phyloP scores from a whole-genome alignment of 2,888 invertebrate species.

The Macrophya alboannulata region DNA sequence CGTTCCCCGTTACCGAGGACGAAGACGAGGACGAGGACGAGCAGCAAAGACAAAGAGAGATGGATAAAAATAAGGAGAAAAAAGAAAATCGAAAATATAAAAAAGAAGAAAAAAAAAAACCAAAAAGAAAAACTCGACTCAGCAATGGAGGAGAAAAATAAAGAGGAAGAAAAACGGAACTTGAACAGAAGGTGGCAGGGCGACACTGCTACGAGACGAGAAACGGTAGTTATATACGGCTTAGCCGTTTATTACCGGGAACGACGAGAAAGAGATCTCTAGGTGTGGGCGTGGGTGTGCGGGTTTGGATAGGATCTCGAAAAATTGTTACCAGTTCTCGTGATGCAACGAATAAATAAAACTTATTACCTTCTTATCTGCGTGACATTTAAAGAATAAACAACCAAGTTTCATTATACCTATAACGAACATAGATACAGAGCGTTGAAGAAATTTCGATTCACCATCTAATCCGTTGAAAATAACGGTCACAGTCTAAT shows the following conservation, averaged over 20 bases:
- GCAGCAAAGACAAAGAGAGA: not conserved
- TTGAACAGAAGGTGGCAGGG: constrained; percentile 30
- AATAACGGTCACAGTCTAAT: not conserved
- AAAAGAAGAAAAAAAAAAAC: no score
- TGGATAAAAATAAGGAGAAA: no score
- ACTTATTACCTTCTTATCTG: not conserved
- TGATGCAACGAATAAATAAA: not conserved
- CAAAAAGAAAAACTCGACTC: constrained; percentile 5
- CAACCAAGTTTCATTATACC: no score
- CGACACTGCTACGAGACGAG: constrained; percentile 28
- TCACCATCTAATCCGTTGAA: not conserved
- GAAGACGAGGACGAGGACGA: constrained; percentile 14
- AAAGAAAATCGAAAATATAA: no score
- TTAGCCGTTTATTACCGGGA: constrained; percentile 63
- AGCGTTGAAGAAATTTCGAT: no score
- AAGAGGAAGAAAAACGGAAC: constrained; percentile 51
- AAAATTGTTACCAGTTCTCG: constrained; percentile 61
- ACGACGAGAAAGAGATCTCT: not conserved
- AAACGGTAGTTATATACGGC: constrained; percentile 61
- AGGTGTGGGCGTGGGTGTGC: not conserved
- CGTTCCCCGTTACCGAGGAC: constrained; percentile 55
- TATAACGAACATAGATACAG: no score
- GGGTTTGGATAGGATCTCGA: constrained; percentile 56
- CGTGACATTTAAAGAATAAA: no score
- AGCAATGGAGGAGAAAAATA: constrained; percentile 53